A percentile compares a stretch with the other conserved stretches of the same genome.
phyloP scores from a whole-genome alignment of 2,113 vertebrate species.

The Probosciger aterrimus region DNA sequence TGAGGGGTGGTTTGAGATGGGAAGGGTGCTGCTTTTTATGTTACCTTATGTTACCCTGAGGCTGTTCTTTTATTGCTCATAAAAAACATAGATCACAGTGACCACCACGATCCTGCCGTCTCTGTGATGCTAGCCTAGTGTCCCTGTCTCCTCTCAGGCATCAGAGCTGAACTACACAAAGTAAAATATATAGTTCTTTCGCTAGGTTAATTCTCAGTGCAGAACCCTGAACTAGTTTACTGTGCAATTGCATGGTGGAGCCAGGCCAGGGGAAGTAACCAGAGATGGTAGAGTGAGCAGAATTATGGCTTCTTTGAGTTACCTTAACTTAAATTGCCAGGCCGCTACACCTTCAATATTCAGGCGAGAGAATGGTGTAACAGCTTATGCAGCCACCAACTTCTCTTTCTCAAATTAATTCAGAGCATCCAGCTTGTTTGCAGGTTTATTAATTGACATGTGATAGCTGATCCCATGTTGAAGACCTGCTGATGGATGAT shows the following conservation, averaged over 20 bases:
- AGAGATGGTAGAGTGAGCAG: neutral
- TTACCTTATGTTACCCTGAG: neutral
- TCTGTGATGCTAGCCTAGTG: neutral
- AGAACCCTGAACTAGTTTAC: neutral
- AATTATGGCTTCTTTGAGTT: neutral
- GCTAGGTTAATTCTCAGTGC: neutral
- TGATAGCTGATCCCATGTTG: neutral
- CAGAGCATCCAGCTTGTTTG: neutral
- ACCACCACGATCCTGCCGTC: neutral
- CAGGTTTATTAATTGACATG: slow-evolving; percentile 1
- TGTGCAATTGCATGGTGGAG: neutral
- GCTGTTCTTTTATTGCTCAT: neutral
- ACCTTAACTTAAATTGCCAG: neutral
- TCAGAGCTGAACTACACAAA: neutral
- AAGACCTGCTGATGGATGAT: slow-evolving; percentile 1
- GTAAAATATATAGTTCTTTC: neutral
- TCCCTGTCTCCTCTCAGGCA: neutral
- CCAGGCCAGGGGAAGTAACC: neutral
- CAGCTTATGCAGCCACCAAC: neutral
- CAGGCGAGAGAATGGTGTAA: neutral
- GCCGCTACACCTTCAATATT: neutral
- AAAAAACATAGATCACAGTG: neutral
- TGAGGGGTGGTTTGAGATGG: neutral
- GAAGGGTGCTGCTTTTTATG: neutral
- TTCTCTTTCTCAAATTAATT: neutral